Evolutionary conservation across 2,797 vertebrate species (phyloP).

Genomic region (Morus bassanus): DNA sequence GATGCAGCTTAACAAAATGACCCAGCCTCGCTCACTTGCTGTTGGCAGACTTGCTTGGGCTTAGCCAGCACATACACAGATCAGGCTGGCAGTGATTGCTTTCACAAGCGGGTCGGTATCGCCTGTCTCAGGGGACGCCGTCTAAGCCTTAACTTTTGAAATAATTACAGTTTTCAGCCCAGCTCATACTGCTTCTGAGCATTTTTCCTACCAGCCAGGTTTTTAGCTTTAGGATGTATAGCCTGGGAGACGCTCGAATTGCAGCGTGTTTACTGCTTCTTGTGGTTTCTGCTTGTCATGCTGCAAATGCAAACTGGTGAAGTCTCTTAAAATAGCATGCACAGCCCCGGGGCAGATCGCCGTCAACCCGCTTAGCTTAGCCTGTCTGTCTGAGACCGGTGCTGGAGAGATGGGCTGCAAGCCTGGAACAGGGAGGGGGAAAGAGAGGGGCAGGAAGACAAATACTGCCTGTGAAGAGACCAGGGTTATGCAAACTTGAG

Average conservation of each 20-base stretch:
- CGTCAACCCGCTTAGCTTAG: neutral
- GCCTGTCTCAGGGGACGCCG: neutral
- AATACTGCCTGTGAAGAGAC: neutral
- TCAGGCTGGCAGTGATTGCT: conserved; percentile 45
- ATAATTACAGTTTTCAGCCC: conserved; percentile 38
- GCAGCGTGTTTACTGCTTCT: neutral
- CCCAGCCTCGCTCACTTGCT: conserved; percentile 25
- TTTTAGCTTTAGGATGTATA: neutral
- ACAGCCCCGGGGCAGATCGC: neutral
- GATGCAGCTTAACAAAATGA: neutral
- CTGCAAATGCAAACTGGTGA: neutral
- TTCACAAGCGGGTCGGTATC: conserved; percentile 34
- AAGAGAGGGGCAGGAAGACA: neutral
- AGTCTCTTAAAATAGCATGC: neutral
- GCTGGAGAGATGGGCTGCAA: neutral
- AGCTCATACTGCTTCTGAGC: neutral
- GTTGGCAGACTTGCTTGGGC: neutral
- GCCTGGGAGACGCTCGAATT: neutral
- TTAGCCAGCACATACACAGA: neutral
- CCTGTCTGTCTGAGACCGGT: neutral
- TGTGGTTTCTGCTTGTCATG: neutral
- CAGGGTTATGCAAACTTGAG: neutral
- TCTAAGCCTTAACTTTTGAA: conserved; percentile 54
- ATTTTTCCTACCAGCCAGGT: neutral
- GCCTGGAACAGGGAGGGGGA: neutral